Conservation (phyloP, 2,113 vertebrate genomes). For the Balaenoptera acutorostrata region DNA sequence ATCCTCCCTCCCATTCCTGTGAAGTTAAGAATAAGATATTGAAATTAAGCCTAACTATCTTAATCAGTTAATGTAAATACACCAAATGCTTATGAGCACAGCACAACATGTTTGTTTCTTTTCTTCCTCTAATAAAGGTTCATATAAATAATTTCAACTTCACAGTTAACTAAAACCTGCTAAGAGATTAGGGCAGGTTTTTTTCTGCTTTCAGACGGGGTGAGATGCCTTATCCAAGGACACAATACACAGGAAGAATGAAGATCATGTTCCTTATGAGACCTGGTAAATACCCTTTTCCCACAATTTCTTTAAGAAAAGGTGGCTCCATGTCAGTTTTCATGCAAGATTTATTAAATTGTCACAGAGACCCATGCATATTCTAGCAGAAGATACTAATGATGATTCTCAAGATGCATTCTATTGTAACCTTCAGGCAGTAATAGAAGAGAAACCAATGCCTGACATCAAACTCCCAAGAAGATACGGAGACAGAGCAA, state of each 20-base stretch:
- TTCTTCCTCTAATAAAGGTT: background rate
- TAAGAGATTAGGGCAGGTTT: background rate
- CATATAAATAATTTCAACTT: constrained; percentile 6
- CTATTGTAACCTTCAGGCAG: constrained; percentile 44
- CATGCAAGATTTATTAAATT: constrained; percentile 67
- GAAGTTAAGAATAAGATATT: background rate
- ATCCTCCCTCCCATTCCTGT: background rate
- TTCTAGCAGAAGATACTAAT: constrained; percentile 62
- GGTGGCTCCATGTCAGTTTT: background rate
- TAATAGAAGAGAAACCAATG: constrained; percentile 37
- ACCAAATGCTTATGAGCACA: background rate
- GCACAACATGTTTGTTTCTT: background rate
- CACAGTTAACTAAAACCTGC: background rate
- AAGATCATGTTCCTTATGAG: background rate
- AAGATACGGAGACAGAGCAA: constrained; percentile 55
- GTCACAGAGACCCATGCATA: constrained; percentile 44
- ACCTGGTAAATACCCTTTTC: background rate
- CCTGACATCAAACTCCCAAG: constrained; percentile 13
- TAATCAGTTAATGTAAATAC: background rate
- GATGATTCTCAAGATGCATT: constrained; percentile 40
- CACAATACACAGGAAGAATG: background rate
- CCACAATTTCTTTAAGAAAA: constrained; percentile 40
- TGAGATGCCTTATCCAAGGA: background rate
- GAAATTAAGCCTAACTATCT: constrained; percentile 15
- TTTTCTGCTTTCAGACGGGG: background rate